Evolutionary conservation across 1,140 invertebrate species (phyloP).

Genomic region (Theocolax elegans): DNA sequence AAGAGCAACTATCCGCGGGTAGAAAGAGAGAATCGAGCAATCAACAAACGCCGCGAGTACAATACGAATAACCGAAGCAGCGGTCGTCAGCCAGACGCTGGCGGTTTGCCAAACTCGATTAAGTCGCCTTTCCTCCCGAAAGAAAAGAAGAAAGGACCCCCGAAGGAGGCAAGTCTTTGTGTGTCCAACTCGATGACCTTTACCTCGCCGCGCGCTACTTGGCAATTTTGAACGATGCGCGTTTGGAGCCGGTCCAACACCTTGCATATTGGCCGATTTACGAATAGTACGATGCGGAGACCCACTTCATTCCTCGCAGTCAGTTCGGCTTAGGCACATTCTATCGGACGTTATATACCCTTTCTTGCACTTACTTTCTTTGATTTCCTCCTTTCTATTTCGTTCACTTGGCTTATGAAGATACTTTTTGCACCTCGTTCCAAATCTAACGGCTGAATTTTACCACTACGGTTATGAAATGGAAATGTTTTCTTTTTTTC

Average conservation of each 20-base stretch:
- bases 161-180: background rate
- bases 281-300: constrained; percentile 42
- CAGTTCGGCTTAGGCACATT: too few relatives aligned
- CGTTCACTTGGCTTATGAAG: too few relatives aligned
- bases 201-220: constrained; percentile 37
- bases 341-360: too few relatives aligned
- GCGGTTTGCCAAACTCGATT: constrained; percentile 63
- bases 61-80: constrained; percentile 18
- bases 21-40: constrained; percentile 18
- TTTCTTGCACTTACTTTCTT: too few relatives aligned
- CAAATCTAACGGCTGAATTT: too few relatives aligned
- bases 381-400: too few relatives aligned
- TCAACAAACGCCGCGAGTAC: constrained; percentile 21
- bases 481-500: too few relatives aligned
- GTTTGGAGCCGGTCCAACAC: constrained; percentile 54
- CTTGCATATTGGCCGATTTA: constrained; percentile 53
- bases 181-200: constrained; percentile 42
- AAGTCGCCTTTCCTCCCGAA: constrained; percentile 52
- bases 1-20: background rate
- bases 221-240: constrained; percentile 45
- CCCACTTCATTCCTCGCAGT: background rate
- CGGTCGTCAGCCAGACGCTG: constrained; percentile 47
- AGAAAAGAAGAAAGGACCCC: constrained; percentile 48
- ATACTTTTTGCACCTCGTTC: too few relatives aligned
- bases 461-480: too few relatives aligned